These are phyloP conservation scores for Parthenolecanium corni DNA, from an alignment of 2,888 invertebrate genomes.

Conservation along the genomic window DNA sequence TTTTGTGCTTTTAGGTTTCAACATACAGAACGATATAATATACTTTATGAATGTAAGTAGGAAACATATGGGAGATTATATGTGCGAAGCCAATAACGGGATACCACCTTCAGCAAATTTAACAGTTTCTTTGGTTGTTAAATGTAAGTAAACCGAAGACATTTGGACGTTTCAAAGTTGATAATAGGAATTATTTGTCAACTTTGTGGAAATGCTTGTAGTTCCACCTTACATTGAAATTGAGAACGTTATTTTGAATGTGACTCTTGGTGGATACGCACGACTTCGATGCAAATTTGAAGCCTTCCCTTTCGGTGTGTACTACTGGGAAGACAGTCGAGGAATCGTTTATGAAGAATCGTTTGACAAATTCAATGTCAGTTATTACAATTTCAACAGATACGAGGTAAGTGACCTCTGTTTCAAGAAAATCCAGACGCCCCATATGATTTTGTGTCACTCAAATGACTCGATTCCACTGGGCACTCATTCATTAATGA, in stretches of 20 bases:
- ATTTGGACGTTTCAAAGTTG: not conserved
- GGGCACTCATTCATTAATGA: too few relatives aligned
- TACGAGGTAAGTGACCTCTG: conserved; percentile 21
- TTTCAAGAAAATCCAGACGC: not conserved
- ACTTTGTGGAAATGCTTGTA: conserved; percentile 37
- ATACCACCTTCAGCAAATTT: conserved; percentile 70
- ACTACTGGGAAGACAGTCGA: conserved; percentile 72
- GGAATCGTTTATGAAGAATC: conserved; percentile 42
- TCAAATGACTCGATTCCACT: too few relatives aligned
- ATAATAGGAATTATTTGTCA: not conserved
- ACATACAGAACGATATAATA: conserved; percentile 43
- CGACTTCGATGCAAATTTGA: conserved; percentile 74
- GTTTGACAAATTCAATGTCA: not conserved
- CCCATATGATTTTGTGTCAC: not conserved
- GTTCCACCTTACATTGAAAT: conserved; percentile 76
- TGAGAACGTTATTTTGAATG: conserved; percentile 60
- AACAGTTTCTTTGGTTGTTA: conserved; percentile 72
- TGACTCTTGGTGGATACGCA: conserved; percentile 55
- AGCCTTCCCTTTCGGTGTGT: conserved; percentile 72
- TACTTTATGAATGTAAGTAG: conserved; percentile 63
- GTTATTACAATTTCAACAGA: conserved; percentile 4
- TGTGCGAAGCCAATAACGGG: conserved; percentile 72
- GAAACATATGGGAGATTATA: conserved; percentile 63
- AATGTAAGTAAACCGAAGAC: conserved; percentile 55
- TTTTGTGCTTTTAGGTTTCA: not conserved